Conservation (phyloP, 2,113 vertebrate species). For the Pavo muticus region DNA sequence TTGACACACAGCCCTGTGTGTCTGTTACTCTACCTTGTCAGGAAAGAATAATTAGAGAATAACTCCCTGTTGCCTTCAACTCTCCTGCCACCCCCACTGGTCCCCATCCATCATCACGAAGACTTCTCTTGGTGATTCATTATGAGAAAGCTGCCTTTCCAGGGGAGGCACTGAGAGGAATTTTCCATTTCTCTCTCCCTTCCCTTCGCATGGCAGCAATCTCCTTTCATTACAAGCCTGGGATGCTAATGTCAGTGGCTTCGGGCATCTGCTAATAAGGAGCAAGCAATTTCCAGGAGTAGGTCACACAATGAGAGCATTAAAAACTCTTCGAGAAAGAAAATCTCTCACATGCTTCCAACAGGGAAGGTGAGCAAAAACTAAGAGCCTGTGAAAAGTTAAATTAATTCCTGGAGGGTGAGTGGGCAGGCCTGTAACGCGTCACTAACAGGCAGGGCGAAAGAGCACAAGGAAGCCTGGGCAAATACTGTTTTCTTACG, state of each 20-base stretch:
- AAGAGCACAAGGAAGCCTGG: background rate
- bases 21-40: background rate
- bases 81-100: background rate
- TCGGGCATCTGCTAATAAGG: background rate
- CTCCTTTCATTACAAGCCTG: background rate
- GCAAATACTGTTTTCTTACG: background rate
- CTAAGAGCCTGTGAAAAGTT: background rate
- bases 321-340: background rate
- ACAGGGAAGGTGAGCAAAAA: background rate
- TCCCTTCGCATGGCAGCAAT: background rate
- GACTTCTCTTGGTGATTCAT: background rate
- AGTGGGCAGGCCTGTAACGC: background rate
- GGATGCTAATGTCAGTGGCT: background rate
- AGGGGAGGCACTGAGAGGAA: background rate
- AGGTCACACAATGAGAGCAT: background rate
- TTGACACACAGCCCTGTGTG: background rate
- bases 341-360: background rate
- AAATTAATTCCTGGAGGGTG: background rate
- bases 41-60: constrained; percentile 6
- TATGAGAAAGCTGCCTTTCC: constrained; percentile 1
- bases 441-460: background rate
- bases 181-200: background rate
- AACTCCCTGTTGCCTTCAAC: background rate
- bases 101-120: background rate
- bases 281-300: background rate